Conservation (phyloP, 2,797 vertebrate species). For the Atherinosoma microstoma region DNA sequence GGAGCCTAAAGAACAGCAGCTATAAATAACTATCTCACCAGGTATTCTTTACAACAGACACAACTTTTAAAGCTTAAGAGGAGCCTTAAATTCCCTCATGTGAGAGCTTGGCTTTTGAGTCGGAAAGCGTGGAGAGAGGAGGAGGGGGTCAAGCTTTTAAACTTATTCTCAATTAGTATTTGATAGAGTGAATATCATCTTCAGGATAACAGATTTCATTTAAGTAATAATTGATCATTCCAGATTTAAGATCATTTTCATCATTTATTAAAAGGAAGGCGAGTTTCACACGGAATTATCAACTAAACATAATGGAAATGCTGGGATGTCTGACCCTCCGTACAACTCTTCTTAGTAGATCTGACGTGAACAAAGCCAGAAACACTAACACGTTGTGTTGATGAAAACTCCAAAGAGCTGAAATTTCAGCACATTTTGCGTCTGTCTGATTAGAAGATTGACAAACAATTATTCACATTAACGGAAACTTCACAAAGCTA, state of each 20-base stretch:
- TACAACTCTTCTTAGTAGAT: neutral
- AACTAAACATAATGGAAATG: neutral
- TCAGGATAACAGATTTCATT: neutral
- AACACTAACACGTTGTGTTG: neutral
- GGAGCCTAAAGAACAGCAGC: constrained; percentile 62
- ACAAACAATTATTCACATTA: neutral
- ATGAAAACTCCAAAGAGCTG: too few relatives aligned
- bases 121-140: neutral
- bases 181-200: neutral
- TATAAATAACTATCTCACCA: constrained; percentile 77
- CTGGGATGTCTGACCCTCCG: neutral
- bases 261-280: neutral
- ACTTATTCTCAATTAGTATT: constrained; percentile 13
- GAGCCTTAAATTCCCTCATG: constrained; percentile 30
- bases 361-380: neutral
- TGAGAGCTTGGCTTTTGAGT: constrained; percentile 22
- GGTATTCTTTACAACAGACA: constrained; percentile 66
- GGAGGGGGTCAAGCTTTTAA: constrained; percentile 13
- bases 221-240: neutral
- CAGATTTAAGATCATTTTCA: constrained; percentile 7
- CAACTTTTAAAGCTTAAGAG: constrained; percentile 51
- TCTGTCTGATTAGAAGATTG: neutral
- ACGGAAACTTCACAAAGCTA: neutral
- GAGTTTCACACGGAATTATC: constrained; percentile 9
- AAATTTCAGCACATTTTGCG: too few relatives aligned